Evolutionary conservation across 2,113 vertebrate species (phyloP).

Genomic region (Pygoscelis adeliae): DNA sequence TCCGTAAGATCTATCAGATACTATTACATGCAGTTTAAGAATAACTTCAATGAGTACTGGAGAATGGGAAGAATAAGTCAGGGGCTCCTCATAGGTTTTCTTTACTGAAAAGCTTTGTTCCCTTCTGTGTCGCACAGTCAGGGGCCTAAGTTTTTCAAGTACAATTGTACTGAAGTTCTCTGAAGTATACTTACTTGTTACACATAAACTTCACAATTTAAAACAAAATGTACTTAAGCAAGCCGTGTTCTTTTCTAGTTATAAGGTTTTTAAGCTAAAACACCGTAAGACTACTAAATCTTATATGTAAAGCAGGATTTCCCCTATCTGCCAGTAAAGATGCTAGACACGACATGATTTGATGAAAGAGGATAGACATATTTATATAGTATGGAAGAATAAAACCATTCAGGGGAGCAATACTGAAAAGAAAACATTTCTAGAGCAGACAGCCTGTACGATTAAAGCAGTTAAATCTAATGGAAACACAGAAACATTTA

Average conservation of each 20-base stretch:
- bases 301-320: background rate
- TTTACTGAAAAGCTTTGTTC: background rate
- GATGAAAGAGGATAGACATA: background rate
- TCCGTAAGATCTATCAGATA: background rate
- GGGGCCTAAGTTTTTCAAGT: background rate
- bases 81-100: background rate
- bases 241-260: background rate
- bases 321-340: background rate
- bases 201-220: background rate
- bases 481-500: background rate
- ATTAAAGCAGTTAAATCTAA: constrained; percentile 8
- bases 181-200: background rate
- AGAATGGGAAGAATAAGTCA: background rate
- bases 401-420: background rate
- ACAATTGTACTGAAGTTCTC: background rate
- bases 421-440: background rate
- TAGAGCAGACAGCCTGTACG: background rate
- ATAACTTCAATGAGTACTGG: background rate
- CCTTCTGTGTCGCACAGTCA: background rate
- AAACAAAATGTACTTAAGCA: background rate
- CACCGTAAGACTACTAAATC: background rate
- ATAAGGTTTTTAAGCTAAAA: background rate
- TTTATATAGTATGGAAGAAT: background rate
- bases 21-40: background rate
- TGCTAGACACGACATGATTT: background rate